Evolutionary conservation across 23 tunicate species (phyloP).

Genomic region (Diplosoma virens): DNA sequence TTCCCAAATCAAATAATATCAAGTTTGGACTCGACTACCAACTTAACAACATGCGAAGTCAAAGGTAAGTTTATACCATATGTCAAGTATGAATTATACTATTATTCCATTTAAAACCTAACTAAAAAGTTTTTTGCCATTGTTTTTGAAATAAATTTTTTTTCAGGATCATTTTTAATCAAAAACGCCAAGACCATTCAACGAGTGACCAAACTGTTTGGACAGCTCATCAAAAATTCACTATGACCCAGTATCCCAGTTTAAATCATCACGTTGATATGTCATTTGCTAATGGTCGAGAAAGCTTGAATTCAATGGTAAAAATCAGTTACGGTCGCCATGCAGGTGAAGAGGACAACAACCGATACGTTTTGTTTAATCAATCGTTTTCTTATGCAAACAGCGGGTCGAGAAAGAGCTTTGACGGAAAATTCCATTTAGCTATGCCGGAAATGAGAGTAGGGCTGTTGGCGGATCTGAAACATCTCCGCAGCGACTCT

Average conservation of each 20-base stretch:
- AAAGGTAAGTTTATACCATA: slow-evolving; percentile 28
- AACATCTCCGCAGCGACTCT: neutral
- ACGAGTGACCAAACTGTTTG: slow-evolving; percentile 39
- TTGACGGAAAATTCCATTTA: too few species aligned
- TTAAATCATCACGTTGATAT: slow-evolving; percentile 54
- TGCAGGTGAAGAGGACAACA: slow-evolving; percentile 40
- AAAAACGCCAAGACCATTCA: slow-evolving; percentile 48
- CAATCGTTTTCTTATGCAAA: slow-evolving; percentile 15
- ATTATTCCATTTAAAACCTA: too few species aligned
- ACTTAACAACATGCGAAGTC: slow-evolving; percentile 20
- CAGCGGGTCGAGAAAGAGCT: neutral
- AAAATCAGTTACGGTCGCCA: slow-evolving; percentile 43
- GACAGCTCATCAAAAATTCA: slow-evolving; percentile 47
- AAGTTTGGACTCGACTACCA: slow-evolving; percentile 48
- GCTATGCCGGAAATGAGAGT: too few species aligned
- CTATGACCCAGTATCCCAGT: slow-evolving; percentile 44
- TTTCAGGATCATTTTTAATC: slow-evolving; percentile 37
- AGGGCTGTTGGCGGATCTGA: too few species aligned
- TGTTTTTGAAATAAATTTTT: too few species aligned
- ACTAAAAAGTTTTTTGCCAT: too few species aligned
- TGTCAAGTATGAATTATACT: too few species aligned
- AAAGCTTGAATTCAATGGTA: slow-evolving; percentile 18
- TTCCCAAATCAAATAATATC: slow-evolving; percentile 49
- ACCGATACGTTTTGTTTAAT: slow-evolving; percentile 26
- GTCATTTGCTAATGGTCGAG: slow-evolving; percentile 15